phyloP scores from a whole-genome alignment of 2,797 vertebrate species.

The Aulostomus chinensis region DNA sequence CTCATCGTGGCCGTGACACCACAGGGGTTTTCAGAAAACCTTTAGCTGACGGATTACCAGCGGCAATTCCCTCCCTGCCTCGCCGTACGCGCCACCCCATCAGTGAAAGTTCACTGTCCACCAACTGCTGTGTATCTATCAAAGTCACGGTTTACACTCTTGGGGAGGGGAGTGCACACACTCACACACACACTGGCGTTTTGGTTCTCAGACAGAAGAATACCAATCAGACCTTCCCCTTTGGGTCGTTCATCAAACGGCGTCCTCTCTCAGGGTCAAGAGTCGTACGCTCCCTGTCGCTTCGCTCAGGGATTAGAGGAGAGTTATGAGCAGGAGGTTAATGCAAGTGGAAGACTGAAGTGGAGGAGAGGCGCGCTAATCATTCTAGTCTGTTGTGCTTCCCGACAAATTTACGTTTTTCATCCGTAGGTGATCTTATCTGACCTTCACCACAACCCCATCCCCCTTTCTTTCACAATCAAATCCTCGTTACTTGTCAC shows the following conservation, averaged over 20 bases:
- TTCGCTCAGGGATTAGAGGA: conserved; percentile 34
- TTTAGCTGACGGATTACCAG: conserved; percentile 57
- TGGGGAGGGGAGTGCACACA: no score
- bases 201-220: conserved; percentile 60
- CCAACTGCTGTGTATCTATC: conserved; percentile 55
- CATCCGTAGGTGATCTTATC: conserved; percentile 15
- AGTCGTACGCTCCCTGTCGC: conserved; percentile 33
- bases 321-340: conserved; percentile 59
- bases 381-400: neutral
- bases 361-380: conserved; percentile 22
- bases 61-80: conserved; percentile 5
- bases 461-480: conserved; percentile 32
- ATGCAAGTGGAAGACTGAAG: conserved; percentile 22
- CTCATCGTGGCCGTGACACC: conserved; percentile 28
- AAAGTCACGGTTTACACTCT: conserved; percentile 65
- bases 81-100: conserved; percentile 21
- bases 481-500: conserved; percentile 32
- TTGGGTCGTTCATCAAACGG: conserved; percentile 71
- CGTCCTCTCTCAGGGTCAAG: conserved; percentile 66
- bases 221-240: conserved; percentile 73
- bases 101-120: conserved; percentile 51
- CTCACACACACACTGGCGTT: conserved; percentile 38
- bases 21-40: conserved; percentile 41
- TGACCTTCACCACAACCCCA: conserved; percentile 24
- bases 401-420: conserved; percentile 1